These are phyloP conservation scores for Oscarella lobularis DNA, from an alignment of 37 sponge, comb jelly and placozoan genomes.

Conservation along the genomic window DNA sequence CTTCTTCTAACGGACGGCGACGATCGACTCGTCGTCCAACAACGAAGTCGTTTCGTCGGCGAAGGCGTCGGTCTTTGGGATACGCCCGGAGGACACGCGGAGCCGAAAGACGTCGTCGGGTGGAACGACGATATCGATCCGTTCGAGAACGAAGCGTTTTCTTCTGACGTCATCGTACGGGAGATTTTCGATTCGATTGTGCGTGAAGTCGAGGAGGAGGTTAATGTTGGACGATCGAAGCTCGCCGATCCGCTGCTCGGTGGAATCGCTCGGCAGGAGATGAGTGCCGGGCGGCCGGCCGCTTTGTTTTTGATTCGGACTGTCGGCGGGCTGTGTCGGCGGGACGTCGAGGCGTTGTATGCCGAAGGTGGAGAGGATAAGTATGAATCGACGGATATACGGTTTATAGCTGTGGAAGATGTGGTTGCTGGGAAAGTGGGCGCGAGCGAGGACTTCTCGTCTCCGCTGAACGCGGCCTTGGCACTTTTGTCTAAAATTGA, in stretches of 20 bases:
- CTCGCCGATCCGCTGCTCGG: background rate
- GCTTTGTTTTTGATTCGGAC: background rate
- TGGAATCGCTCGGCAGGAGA: background rate
- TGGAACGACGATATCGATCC: background rate
- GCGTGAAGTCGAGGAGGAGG: background rate
- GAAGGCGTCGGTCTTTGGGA: background rate
- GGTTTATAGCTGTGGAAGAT: background rate
- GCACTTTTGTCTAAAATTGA: too few relatives aligned
- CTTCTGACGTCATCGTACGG: background rate
- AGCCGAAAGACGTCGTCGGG: background rate
- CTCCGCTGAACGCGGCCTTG: background rate
- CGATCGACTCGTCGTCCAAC: background rate
- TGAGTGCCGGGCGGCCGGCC: background rate
- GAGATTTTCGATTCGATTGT: background rate
- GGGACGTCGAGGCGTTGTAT: background rate
- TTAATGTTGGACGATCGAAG: background rate
- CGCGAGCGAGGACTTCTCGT: background rate
- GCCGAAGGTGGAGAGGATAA: background rate
- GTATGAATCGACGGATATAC: background rate
- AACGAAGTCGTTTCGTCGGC: background rate
- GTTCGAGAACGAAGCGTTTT: background rate
- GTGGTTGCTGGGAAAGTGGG: too few relatives aligned
- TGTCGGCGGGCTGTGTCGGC: background rate
- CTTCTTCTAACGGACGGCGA: background rate
- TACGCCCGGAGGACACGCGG: background rate